phyloP scores from a whole-genome alignment of 2,797 vertebrate species.

The Cheirogaleus major region DNA sequence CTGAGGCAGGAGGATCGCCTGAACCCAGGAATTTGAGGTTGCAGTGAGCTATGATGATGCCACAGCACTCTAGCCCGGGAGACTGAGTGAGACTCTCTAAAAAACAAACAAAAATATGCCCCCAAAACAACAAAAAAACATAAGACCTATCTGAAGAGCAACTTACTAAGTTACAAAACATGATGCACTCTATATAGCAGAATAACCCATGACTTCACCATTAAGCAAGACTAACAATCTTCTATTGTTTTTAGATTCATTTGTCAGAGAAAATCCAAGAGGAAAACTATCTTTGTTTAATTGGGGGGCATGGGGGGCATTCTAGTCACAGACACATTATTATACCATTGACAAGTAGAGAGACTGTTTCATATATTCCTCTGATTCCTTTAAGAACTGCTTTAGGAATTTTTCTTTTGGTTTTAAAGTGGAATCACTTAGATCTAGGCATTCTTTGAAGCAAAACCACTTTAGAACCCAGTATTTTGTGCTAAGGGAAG shows the following conservation, averaged over 20 bases:
- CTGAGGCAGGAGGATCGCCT: too few species aligned
- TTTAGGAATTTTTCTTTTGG: constrained; percentile 30
- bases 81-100: too few species aligned
- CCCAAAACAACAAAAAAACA: neutral
- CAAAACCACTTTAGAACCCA: constrained; percentile 37
- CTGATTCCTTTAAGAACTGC: neutral
- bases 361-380: neutral
- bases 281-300: neutral
- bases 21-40: too few species aligned
- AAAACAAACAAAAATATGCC: too few species aligned
- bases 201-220: constrained; percentile 36
- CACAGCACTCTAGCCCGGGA: too few species aligned
- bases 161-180: constrained; percentile 47
- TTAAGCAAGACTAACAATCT: constrained; percentile 34
- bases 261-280: constrained; percentile 17
- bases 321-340: neutral
- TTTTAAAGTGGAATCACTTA: neutral
- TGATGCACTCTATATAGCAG: neutral
- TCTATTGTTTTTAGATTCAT: constrained; percentile 6
- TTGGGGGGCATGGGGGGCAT: neutral
- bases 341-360: neutral
- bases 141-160: constrained; percentile 57
- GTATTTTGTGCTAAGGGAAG: neutral
- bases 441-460: neutral
- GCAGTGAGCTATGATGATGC: too few species aligned